Evolutionary conservation across 2,797 vertebrate species (phyloP).

Genomic region (Centropyge bicolor): DNA sequence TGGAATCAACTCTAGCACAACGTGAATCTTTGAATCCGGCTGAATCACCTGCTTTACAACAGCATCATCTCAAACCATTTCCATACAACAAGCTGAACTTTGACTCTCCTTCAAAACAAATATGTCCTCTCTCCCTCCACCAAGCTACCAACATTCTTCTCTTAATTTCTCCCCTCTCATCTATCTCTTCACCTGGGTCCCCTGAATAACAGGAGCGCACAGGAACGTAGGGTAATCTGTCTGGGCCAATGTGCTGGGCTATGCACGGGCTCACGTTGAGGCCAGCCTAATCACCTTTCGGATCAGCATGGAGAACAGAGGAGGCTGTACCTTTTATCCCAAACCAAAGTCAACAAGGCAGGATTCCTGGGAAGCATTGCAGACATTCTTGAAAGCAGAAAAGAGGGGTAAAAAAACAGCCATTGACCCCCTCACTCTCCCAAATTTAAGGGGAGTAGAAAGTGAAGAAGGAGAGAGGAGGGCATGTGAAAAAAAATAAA

Average conservation of each 20-base stretch:
- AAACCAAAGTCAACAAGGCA: constrained; percentile 87
- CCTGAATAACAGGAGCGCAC: constrained; percentile 72
- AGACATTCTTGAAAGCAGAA: constrained; percentile 86
- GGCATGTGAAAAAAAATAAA: constrained; percentile 1
- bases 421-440: constrained; percentile 66
- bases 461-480: constrained; percentile 44
- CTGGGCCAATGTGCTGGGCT: constrained; percentile 68
- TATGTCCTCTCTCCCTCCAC: constrained; percentile 27
- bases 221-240: constrained; percentile 77
- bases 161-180: constrained; percentile 57
- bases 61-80: constrained; percentile 1
- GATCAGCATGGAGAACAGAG: constrained; percentile 83
- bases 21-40: not conserved
- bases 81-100: constrained; percentile 31
- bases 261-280: constrained; percentile 80
- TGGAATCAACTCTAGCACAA: not conserved
- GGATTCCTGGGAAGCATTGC: constrained; percentile 86
- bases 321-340: constrained; percentile 85
- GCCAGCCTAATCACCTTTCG: constrained; percentile 84
- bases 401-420: constrained; percentile 63
- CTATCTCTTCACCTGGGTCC: constrained; percentile 61
- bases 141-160: constrained; percentile 48
- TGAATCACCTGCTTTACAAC: not conserved
- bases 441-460: constrained; percentile 68
- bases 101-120: constrained; percentile 29